These are phyloP conservation scores for Tachina lurida DNA, from an alignment of 2,888 invertebrate genomes.

Conservation along the genomic window DNA sequence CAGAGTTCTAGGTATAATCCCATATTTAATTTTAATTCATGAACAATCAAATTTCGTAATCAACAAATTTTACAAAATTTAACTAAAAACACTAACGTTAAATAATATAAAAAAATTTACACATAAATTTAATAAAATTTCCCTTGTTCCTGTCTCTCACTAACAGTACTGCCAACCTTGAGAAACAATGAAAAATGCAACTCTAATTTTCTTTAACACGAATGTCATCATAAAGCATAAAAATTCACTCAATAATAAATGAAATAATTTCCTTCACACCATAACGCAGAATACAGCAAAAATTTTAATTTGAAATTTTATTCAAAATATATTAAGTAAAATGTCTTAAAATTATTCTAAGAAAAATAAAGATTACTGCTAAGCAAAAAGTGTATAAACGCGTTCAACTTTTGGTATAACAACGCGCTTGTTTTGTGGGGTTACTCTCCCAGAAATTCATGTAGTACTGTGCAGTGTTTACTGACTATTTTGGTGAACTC, in stretches of 20 bases:
- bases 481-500: slow-evolving; percentile 58
- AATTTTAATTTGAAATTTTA: slow-evolving; percentile 72
- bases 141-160: slow-evolving; percentile 30
- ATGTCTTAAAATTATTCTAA: slow-evolving; percentile 55
- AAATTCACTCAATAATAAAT: slow-evolving; percentile 64
- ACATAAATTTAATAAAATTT: slow-evolving; percentile 16
- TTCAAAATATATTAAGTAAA: slow-evolving; percentile 70
- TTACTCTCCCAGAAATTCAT: slow-evolving; percentile 53
- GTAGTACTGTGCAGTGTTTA: slow-evolving; percentile 61
- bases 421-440: slow-evolving; percentile 64
- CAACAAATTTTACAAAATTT: too few species aligned
- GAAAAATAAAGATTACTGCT: slow-evolving; percentile 22
- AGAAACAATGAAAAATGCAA: slow-evolving; percentile 40
- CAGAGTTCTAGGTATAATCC: not conserved
- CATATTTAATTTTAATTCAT: not conserved
- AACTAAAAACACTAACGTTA: not conserved
- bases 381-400: slow-evolving; percentile 60
- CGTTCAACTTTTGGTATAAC: slow-evolving; percentile 36
- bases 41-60: too few species aligned
- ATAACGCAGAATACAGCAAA: slow-evolving; percentile 69
- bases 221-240: slow-evolving; percentile 66
- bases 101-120: slow-evolving; percentile 1
- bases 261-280: slow-evolving; percentile 67
- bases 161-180: slow-evolving; percentile 60
- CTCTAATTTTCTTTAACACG: slow-evolving; percentile 49